Base-by-base conservation (phyloP, 2,888 invertebrate species). In the Diarsia dahlii region DNA sequence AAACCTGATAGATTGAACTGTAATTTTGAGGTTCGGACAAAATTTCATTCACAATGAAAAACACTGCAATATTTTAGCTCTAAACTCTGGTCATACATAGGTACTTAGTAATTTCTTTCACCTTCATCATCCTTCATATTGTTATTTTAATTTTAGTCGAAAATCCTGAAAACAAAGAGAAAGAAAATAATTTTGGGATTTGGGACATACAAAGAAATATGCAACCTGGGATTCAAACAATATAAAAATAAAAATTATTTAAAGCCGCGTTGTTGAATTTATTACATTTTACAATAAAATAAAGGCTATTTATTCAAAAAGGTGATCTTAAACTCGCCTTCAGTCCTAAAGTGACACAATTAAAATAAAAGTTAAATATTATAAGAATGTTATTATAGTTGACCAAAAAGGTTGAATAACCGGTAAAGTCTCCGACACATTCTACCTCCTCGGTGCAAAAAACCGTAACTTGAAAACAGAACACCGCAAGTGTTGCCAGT, bases 401-500 rank as follows among this genome's bases (percentile, higher is more conserved):
- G 20, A 56, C 28, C 15, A 76, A 54, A 79, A 71, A 56, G 39
- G 28, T 65, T 34, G 20, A 73, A 66, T 23, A 60, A 52, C 13
- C 15, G 6, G 13, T 13, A 54, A 63, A 67, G 34, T 67, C 23
- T 23, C 45, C 34, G 13, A 52, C n/a, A 4, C n/a, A 15, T 63
- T 50, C 23, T 28, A 58, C 20, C 52, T 58, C 6, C 3, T 60
- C 18, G 8, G 34, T n/a, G 18, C 20, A 39, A n/a, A 71, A 60
- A 60, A 18, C 20, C 10, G 18, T 50, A 18, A 34, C 6, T 60
- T 50, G 6, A 64, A 52, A 71, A 64, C 28, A 54, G 64, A 70
- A 70, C 58, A 68, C 23, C 45, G 39, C 20, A 46, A 72, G 62
- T 67, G 48, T 48, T 67, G 66, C 64, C 64, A 76, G 66, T 68